Base-by-base conservation (phyloP, 1,140 invertebrate species). In the Caerostris darwini region DNA sequence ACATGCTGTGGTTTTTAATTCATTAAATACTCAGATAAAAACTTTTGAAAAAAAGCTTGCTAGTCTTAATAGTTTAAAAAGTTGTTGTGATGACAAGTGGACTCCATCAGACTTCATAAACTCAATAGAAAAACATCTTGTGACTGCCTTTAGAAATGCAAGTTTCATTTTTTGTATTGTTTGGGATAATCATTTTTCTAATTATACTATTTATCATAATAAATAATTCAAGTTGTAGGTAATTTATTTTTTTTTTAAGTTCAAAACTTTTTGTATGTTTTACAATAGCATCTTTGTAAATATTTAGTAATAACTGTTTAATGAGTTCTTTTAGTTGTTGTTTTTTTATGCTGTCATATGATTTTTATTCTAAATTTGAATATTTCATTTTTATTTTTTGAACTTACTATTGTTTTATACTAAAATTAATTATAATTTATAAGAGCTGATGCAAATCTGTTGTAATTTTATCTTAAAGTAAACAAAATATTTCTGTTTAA, bases 61-160 rank as follows among this genome's bases (percentile, higher is more conserved):
- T 14, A n/a, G 50, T 19, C 19, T 92, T 1, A 61, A 50, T 19
- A 17, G 5, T 1, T 8, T 92, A 17, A 92, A 92, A 58, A 92
- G 50, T 6, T 86, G 91, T 64, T 92, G 91, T 57, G 82, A 92
- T 86, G 53, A 94, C 5, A 88, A 94, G 64, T 64, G 5, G 57
- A 64, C 17, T 64, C 17, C 56, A 88, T 56, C 54, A 7, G 92
- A 93, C n/a, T 71, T 93, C 34, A 50, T 64, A 12, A 5, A 64
- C 10, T 89, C 61, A 19, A 54, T 94, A 8, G 92, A 94, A 17
- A 94, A 81, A 6, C 14, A 82, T 89, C 53, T 94, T 67, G 56
- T 94, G 10, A 34, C 64, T 77, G 92, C 92, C 19, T 81, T 94
- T 8, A 88, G 87, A 82, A 94, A 81, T 88, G 92, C 89, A 89